Evolutionary conservation across 2,888 invertebrate genomes (phyloP), one percentile per base, ranked within the genome.

Genomic region (Melieria omissa): DNA sequence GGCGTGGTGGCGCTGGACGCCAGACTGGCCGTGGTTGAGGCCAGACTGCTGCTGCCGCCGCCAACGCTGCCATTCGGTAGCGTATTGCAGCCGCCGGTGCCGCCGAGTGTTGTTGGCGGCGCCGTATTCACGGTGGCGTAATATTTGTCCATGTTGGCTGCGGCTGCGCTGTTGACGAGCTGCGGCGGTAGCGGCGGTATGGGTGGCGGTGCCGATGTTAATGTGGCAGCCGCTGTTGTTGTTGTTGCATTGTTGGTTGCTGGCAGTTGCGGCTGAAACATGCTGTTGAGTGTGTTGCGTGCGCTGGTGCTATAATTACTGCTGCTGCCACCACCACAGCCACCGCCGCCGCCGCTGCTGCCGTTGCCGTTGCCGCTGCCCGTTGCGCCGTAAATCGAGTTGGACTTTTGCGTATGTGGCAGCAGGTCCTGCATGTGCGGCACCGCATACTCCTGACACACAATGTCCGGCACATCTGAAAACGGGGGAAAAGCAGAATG

Each of bases 121-220:
- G 92, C 91, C 75, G 92, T 91, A 29, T 29, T 29, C 29, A 29
- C 29, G 79, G 92, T 91, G 77, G 92, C 92, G 87, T 92, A 92
- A 88, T 92, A 92, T 86, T 91, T 90, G 70, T 72, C 71, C 70
- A 73, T 64, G 70, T 67, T 70, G 74, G 65, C 62, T 63, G 58
- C 44, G 58, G 12, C 44, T 52, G 12, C 5, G 65, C 55, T 42
- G 58, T 41, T 49, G 63, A 44, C 14, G 55, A 55, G 16, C 55
- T 47, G n/a, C 52, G 71, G 71, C 16, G 73, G 58, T 49, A 66
- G 66, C 57, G 75, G 64, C 57, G 74, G 64, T 62, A 73, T 49
- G 41, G 75, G 58, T 16, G 78, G 73, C 41, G 75, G 65, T 14
- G 74, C 64, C 45, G 64, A 57, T 45, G 73, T 64, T 72, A 86